phyloP scores from a whole-genome alignment of 2,797 vertebrate genomes.

The Dryobates pubescens region DNA sequence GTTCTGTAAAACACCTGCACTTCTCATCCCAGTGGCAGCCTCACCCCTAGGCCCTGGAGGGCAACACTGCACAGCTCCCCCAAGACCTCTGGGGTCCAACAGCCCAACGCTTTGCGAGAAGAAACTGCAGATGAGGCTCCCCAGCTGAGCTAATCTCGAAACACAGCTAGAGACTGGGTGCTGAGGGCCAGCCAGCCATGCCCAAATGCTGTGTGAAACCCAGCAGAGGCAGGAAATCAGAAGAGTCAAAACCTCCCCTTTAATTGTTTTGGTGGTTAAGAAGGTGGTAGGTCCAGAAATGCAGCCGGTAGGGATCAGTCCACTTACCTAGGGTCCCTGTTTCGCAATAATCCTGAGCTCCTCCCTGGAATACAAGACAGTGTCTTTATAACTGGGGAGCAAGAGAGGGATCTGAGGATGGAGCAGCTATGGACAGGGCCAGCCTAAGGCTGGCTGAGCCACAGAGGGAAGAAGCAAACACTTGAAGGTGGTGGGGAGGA shows the following conservation, averaged over 20 bases:
- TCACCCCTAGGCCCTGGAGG: not conserved
- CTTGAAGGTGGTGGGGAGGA: not conserved
- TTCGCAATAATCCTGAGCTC: conserved; percentile 77
- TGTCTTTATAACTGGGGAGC: conserved; percentile 72
- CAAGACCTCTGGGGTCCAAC: not conserved
- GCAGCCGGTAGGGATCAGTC: conserved; percentile 46
- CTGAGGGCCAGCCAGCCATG: not conserved
- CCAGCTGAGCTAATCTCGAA: not conserved
- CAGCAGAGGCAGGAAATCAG: not conserved
- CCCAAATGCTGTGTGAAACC: not conserved
- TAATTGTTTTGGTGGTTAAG: conserved; percentile 56
- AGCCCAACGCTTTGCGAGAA: not conserved
- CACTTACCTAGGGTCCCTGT: conserved; percentile 77
- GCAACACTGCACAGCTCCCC: not conserved
- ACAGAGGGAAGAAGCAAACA: conserved; percentile 19
- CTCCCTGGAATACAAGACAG: conserved; percentile 80
- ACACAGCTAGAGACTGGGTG: not conserved
- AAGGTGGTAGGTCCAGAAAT: conserved; percentile 49
- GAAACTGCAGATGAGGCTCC: not conserved
- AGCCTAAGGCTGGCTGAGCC: conserved; percentile 21
- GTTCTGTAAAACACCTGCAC: not conserved
- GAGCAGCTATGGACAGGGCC: conserved; percentile 37
- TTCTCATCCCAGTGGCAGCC: not conserved
- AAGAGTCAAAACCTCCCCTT: conserved; percentile 21
- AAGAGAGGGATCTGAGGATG: conserved; percentile 49